Evolutionary conservation across 2,113 vertebrate genomes (phyloP), one percentile per base, ranked within the genome.

Genomic region (Anarrhichthys ocellatus): DNA sequence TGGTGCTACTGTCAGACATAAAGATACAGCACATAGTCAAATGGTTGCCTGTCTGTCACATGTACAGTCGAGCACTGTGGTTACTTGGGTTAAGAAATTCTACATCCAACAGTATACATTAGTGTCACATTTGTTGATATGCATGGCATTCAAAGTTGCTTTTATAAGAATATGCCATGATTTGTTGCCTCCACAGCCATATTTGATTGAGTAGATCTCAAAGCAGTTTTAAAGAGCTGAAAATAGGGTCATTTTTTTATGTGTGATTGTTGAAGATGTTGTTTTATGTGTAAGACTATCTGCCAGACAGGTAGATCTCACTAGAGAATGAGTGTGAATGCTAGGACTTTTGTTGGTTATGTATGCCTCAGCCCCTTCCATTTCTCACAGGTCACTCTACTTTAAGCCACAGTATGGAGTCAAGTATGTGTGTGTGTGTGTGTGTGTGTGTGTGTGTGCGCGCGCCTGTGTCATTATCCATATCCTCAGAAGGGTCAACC

Each of bases 1-100:
- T 91, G 95, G 95, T 95, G 95, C 95, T 95, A 95, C 88, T 24
- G 65, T 94, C 77, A 90, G 90, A 91, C 84, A 74, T 77, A 64
- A 87, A 86, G 66, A 81, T 80, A 58, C 76, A 87, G 80, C 63
- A 24, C 70, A 58, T 63, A 66, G 70, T 85, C 79, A 73, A 44
- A 50, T 54, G 6, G 70, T 76, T 80, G 67, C 65, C 61, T 80
- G 70, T 83, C 73, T 87, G 74, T 83, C 36, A 78, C 38, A 6
- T 64, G 40, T 56, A 10, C 22, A 11, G 52, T 78, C 71, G 71
- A 48, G 73, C 59, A 2, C 70, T 77, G 84, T 54, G 64, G 82
- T 64, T 69, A 27, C n/a, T 46, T 79, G 44, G 40, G 54, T 78
- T 20, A 42, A 46, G 24, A 52, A 56, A 24, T 24, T n/a, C 20